These are phyloP conservation scores for Sylvilagus bachmani DNA, from an alignment of 2,113 vertebrate species.

Conservation along the genomic window DNA sequence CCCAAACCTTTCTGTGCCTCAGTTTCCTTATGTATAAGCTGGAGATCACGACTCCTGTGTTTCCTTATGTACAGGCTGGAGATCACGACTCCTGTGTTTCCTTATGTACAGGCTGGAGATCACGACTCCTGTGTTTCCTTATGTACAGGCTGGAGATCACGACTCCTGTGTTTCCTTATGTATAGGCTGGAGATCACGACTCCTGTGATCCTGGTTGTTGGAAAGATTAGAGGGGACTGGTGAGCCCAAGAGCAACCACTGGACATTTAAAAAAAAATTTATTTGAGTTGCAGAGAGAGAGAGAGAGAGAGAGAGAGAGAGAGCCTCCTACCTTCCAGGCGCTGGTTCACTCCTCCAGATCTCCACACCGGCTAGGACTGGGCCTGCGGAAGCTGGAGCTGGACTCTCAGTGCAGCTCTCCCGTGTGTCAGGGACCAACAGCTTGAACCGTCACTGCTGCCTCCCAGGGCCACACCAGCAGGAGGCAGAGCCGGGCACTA, in stretches of 20 bases:
- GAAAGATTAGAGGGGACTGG: background rate
- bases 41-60: background rate
- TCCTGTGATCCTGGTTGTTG: rapidly evolving
- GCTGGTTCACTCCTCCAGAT: no score
- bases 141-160: background rate
- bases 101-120: background rate
- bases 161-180: rapidly evolving
- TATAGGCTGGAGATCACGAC: background rate
- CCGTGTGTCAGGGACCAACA: no score
- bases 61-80: background rate
- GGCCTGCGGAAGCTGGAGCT: no score
- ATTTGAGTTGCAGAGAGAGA: no score
- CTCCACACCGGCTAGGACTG: no score
- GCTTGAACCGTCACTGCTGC: no score
- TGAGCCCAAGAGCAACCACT: background rate
- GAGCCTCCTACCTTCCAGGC: no score
- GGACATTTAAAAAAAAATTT: no score
- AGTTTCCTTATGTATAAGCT: background rate
- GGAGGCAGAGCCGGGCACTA: no score
- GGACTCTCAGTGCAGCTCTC: no score
- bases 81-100: rapidly evolving
- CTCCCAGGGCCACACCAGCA: no score
- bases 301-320: no score
- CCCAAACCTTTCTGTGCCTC: background rate
- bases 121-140: rapidly evolving